Conservation (phyloP, 2,113 vertebrate species). For the Daubentonia madagascariensis region DNA sequence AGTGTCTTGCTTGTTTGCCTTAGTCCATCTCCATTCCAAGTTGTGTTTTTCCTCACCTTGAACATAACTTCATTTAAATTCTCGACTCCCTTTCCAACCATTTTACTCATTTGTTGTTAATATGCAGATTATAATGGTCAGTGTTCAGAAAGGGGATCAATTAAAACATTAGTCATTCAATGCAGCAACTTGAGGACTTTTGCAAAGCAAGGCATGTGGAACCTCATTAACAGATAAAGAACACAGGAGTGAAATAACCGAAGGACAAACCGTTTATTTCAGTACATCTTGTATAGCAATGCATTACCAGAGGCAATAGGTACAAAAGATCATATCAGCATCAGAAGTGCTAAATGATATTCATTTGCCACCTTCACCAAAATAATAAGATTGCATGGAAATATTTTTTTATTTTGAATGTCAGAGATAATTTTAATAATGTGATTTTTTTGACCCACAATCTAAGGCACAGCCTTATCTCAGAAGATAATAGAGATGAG, state of each 20-base stretch:
- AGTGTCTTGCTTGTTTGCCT: not conserved
- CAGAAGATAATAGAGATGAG: conserved; percentile 68
- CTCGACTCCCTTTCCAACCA: not conserved
- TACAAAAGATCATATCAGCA: conserved; percentile 42
- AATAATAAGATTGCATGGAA: conserved; percentile 53
- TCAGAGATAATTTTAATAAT: conserved; percentile 66
- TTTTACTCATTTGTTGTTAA: not conserved
- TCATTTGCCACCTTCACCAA: conserved; percentile 62
- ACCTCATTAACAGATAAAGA: conserved; percentile 28
- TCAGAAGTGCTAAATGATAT: conserved; percentile 49
- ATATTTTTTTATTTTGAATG: conserved; percentile 66
- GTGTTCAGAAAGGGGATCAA: conserved; percentile 50
- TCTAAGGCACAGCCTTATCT: conserved; percentile 63
- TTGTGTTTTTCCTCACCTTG: not conserved
- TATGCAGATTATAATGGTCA: not conserved
- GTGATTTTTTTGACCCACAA: conserved; percentile 58
- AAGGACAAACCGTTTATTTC: conserved; percentile 63
- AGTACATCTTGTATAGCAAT: conserved; percentile 35
- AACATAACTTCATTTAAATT: not conserved
- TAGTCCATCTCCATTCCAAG: not conserved
- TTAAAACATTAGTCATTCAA: conserved; percentile 59
- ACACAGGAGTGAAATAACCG: conserved; percentile 52
- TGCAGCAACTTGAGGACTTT: conserved; percentile 38
- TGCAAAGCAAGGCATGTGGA: conserved; percentile 60
- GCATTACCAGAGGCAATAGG: not conserved